These are phyloP conservation scores for Mnemiopsis leidyi DNA, from an alignment of 37 sponge, comb jelly and placozoan species.

Conservation along the genomic window DNA sequence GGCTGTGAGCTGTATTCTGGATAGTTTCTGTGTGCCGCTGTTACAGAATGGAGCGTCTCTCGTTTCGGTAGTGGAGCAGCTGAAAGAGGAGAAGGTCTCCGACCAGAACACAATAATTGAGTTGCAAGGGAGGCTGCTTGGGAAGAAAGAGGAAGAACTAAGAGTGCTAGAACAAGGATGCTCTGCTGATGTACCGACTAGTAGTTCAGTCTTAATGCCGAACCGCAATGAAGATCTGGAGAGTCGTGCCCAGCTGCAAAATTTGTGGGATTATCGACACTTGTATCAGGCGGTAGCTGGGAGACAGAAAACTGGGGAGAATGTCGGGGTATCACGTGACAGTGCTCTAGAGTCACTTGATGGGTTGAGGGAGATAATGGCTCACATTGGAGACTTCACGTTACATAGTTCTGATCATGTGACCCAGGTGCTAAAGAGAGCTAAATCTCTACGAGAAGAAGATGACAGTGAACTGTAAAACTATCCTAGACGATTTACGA, in stretches of 20 bases:
- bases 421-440: not conserved
- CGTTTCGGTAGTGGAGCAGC: not conserved
- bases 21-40: not conserved
- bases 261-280: too few relatives aligned
- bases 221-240: not conserved
- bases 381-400: not conserved
- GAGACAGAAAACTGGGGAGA: too few relatives aligned
- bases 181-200: not conserved
- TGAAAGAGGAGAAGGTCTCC: not conserved
- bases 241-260: not conserved
- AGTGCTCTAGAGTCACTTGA: too few relatives aligned
- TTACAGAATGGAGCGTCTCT: not conserved
- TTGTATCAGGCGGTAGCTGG: too few relatives aligned
- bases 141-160: not conserved
- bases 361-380: not conserved
- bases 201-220: not conserved
- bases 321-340: too few relatives aligned
- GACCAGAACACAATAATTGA: slow-evolving; percentile 6
- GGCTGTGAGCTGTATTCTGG: not conserved
- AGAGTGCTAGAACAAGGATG: not conserved
- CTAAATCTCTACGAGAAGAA: not conserved
- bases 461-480: too few relatives aligned
- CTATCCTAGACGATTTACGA: too few relatives aligned
- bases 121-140: not conserved
- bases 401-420: not conserved